phyloP scores from a whole-genome alignment of 2,888 invertebrate genomes.

The Drosophila neotestacea region DNA sequence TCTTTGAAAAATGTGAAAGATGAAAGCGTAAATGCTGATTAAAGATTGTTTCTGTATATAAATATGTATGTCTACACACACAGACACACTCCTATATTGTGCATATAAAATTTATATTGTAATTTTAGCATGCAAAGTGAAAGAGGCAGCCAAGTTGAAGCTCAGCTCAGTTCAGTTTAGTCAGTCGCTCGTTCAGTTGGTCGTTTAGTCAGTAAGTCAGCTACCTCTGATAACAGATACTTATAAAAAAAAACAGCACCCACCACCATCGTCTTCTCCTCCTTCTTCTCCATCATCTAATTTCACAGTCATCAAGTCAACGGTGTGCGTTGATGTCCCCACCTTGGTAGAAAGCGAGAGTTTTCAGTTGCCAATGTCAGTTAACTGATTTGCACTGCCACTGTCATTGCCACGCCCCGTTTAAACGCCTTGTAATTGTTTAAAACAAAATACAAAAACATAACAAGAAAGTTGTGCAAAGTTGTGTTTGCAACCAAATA shows the following conservation, averaged over 20 bases:
- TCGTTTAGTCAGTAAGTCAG: constrained; percentile 67
- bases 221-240: constrained; percentile 66
- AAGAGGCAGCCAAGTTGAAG: constrained; percentile 51
- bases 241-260: constrained; percentile 32
- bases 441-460: constrained; percentile 8
- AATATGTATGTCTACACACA: constrained; percentile 32
- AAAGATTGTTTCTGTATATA: constrained; percentile 78
- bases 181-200: constrained; percentile 50
- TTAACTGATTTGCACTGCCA: constrained; percentile 43
- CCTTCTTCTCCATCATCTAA: constrained; percentile 36
- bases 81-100: constrained; percentile 30
- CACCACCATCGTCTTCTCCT: constrained; percentile 10
- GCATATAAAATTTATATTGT: constrained; percentile 73
- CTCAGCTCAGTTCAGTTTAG: constrained; percentile 19
- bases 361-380: constrained; percentile 60
- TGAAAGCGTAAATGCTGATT: constrained; percentile 81
- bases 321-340: constrained; percentile 36
- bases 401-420: constrained; percentile 30
- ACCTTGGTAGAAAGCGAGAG: constrained; percentile 72
- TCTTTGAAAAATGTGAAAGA: constrained; percentile 80
- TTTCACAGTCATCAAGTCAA: constrained; percentile 75
- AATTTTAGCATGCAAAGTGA: constrained; percentile 77
- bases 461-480: constrained; percentile 41
- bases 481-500: constrained; percentile 6
- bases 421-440: constrained; percentile 29